A percentile compares a stretch with the other conserved stretches of the same genome.
These are phyloP conservation scores for Idaea straminata DNA, from an alignment of 2,888 invertebrate genomes.

Conservation along the genomic window DNA sequence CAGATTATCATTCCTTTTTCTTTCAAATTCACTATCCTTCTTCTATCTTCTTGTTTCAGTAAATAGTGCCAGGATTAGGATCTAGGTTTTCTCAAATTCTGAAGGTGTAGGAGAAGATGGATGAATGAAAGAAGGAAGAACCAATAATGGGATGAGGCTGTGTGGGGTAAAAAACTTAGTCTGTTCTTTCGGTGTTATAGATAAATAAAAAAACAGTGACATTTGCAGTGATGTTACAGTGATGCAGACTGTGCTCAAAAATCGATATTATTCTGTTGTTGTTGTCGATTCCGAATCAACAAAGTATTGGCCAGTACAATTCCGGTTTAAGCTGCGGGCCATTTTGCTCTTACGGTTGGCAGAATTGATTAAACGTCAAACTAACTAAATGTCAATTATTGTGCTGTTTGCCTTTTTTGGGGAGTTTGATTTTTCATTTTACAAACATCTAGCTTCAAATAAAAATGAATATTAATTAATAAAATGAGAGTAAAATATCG, in stretches of 20 bases:
- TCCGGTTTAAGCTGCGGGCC: background rate
- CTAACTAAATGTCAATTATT: background rate
- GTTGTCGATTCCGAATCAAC: background rate
- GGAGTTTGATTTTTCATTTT: background rate
- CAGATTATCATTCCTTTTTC: background rate
- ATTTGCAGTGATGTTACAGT: too few relatives aligned
- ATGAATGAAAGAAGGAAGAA: too few relatives aligned
- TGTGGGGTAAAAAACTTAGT: too few relatives aligned
- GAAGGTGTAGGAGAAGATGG: too few relatives aligned
- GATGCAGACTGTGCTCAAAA: background rate
- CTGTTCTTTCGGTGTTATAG: too few relatives aligned
- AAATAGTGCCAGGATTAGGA: too few relatives aligned
- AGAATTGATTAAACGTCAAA: background rate
- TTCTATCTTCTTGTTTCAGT: too few relatives aligned
- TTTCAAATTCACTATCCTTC: too few relatives aligned
- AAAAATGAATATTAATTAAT: background rate
- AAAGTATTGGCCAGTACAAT: background rate
- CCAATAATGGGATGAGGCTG: too few relatives aligned
- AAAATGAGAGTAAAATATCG: background rate
- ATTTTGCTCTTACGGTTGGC: background rate
- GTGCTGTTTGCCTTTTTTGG: background rate
- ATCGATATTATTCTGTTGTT: background rate
- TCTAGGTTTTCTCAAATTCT: too few relatives aligned
- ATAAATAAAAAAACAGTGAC: background rate
- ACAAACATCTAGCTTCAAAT: background rate